A percentile compares a stretch with the other conserved stretches of the same genome.
Evolutionary conservation across 2,888 invertebrate species (phyloP).

Genomic region (Lepetodrilus schrolli): DNA sequence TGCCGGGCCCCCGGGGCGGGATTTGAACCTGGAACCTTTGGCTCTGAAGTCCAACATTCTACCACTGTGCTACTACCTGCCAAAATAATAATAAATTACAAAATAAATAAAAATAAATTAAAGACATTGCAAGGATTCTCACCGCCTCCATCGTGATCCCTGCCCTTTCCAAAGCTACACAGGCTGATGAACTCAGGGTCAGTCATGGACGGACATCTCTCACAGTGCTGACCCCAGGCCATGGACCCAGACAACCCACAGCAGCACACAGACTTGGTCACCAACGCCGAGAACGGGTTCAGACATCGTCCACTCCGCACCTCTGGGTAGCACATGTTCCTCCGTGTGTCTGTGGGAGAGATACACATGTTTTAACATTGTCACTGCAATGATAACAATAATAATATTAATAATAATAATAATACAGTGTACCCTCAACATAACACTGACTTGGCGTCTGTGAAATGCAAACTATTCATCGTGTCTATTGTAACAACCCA

Average conservation of each 20-base stretch:
- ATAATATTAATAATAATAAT: too few species aligned
- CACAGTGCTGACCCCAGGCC: constrained; percentile 88
- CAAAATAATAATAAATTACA: not conserved
- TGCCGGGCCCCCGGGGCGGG: too few species aligned
- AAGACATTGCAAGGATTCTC: constrained; percentile 35
- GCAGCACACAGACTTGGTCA: constrained; percentile 90
- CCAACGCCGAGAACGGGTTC: constrained; percentile 84
- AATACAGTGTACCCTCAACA: too few species aligned
- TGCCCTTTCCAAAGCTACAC: constrained; percentile 86
- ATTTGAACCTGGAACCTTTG: too few species aligned
- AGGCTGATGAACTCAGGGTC: constrained; percentile 83
- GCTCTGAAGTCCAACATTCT: too few species aligned
- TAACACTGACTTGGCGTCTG: too few species aligned
- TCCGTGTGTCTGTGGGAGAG: constrained; percentile 81
- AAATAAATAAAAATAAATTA: too few species aligned
- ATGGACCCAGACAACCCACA: constrained; percentile 80
- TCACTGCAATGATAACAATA: too few species aligned
- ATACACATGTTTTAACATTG: too few species aligned
- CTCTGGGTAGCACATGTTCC: constrained; percentile 87
- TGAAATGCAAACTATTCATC: too few species aligned
- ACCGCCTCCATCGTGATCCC: constrained; percentile 87
- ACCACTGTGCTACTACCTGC: too few species aligned
- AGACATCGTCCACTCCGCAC: constrained; percentile 85
- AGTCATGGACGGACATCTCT: constrained; percentile 84
- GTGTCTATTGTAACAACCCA: too few species aligned